These are phyloP conservation scores for Paramormyrops hopkinsi DNA, from an alignment of 2,797 vertebrate species.

Conservation along the genomic window DNA sequence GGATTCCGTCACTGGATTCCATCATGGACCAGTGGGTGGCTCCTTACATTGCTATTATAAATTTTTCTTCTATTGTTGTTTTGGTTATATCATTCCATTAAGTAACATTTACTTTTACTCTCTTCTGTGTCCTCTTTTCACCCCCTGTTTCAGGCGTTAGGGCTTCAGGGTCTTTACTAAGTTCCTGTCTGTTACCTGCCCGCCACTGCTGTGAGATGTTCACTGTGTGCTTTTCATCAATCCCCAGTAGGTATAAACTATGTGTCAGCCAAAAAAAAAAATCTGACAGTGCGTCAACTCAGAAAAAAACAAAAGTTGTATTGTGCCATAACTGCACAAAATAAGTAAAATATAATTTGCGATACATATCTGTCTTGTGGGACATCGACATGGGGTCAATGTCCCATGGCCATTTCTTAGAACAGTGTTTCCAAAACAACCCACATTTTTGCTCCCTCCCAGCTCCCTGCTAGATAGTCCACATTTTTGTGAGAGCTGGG, in stretches of 20 bases:
- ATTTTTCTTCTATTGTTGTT: not conserved
- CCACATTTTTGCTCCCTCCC: not conserved
- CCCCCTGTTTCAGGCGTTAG: not conserved
- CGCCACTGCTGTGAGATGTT: not conserved
- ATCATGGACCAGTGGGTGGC: not conserved
- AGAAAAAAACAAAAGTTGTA: not conserved
- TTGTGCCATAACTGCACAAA: not conserved
- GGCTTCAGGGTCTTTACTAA: not conserved
- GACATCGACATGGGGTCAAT: not conserved
- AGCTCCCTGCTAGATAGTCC: not conserved
- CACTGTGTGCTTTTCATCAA: not conserved
- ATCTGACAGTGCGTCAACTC: not conserved
- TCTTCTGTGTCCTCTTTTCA: not conserved
- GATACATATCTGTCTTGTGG: not conserved
- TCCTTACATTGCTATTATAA: not conserved
- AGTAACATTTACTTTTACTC: not conserved
- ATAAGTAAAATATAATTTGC: not conserved
- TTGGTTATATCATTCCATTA: not conserved
- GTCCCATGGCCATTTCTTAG: not conserved
- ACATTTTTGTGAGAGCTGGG: not conserved
- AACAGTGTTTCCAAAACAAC: not conserved
- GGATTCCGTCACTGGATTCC: not conserved
- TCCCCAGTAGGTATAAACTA: not conserved
- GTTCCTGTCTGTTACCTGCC: not conserved
- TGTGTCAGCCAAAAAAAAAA: not conserved